phyloP scores from a whole-genome alignment of 2,797 vertebrate species.

The Eulemur rubriventer region DNA sequence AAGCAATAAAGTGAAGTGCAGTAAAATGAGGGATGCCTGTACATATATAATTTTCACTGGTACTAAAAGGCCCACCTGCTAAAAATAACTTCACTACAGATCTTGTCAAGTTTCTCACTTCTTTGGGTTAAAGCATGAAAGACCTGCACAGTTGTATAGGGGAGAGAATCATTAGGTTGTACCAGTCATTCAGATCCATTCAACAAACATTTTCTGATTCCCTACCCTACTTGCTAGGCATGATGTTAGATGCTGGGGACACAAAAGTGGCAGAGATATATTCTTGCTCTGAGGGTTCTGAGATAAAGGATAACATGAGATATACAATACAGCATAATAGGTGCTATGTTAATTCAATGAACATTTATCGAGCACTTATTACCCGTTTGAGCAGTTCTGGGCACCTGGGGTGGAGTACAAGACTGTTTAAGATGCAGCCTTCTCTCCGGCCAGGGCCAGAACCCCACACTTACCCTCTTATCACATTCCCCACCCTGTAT shows the following conservation, averaged over 20 bases:
- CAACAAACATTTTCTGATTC: not conserved
- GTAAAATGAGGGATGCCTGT: not conserved
- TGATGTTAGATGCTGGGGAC: not conserved
- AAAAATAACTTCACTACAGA: not conserved
- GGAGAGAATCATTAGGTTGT: not conserved
- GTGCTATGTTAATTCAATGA: not conserved
- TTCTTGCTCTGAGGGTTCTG: not conserved
- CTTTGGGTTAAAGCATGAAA: not conserved
- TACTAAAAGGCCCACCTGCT: not conserved
- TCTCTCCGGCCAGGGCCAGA: not conserved
- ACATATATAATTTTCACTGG: not conserved
- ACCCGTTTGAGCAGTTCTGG: not conserved
- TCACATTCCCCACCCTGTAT: too few relatives aligned
- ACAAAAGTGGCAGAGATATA: not conserved
- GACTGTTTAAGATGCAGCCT: not conserved
- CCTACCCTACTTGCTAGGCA: too few relatives aligned
- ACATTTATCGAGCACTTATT: not conserved
- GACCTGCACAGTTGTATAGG: not conserved
- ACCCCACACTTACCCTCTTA: not conserved
- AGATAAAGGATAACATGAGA: not conserved
- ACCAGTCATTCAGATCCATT: not conserved
- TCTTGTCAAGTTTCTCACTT: conserved; percentile 5
- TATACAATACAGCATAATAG: not conserved
- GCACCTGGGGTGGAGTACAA: not conserved
- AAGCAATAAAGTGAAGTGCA: not conserved